Percentiles rank a stretch among this genome's conserved stretches.
Evolutionary conservation across 2,113 vertebrate genomes (phyloP).

Genomic region (Columbina picui): DNA sequence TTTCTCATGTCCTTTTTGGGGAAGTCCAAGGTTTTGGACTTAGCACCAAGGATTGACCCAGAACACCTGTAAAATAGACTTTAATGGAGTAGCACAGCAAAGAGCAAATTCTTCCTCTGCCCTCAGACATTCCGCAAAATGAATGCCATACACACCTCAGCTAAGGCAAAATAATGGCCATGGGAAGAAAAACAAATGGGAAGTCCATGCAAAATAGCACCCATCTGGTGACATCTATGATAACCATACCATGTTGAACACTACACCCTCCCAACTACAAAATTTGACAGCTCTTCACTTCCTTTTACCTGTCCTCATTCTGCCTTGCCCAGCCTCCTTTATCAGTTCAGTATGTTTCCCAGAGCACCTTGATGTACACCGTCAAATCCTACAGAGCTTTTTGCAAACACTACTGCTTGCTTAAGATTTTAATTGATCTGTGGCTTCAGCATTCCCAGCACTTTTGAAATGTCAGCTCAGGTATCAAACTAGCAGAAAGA

Average conservation of each 20-base stretch:
- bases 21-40: neutral
- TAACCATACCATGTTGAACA: neutral
- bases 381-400: neutral
- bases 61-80: neutral
- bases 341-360: neutral
- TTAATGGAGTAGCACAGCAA: neutral
- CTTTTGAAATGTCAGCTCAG: neutral
- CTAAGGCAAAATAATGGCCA: neutral
- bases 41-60: neutral
- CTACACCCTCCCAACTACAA: neutral
- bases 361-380: neutral
- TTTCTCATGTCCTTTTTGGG: neutral
- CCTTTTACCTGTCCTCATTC: neutral
- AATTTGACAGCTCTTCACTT: neutral
- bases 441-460: neutral
- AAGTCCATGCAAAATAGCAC: neutral
- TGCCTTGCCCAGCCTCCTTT: neutral
- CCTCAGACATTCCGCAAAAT: neutral
- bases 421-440: conserved; percentile 7
- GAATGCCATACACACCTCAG: neutral
- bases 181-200: neutral
- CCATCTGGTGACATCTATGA: neutral
- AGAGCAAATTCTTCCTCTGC: neutral
- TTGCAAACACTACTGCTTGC: neutral
- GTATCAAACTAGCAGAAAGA: neutral